Evolutionary conservation across 2,888 invertebrate genomes (phyloP).

Genomic region (Lasius platythorax): DNA sequence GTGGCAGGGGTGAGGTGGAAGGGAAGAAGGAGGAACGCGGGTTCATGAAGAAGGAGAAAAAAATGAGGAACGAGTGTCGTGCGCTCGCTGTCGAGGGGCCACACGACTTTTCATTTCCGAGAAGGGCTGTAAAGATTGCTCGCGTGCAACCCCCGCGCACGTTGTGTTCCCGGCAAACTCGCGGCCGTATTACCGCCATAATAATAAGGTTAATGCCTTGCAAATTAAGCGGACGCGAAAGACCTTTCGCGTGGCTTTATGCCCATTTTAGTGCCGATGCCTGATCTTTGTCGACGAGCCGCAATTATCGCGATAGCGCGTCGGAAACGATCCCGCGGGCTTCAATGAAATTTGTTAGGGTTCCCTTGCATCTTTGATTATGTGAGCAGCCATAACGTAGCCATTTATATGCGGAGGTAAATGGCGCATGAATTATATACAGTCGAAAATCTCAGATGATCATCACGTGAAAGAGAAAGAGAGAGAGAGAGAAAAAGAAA

Average conservation of each 20-base stretch:
- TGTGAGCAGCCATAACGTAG: not conserved
- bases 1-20: not conserved
- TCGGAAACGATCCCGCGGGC: constrained; percentile 44
- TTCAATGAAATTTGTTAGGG: not conserved
- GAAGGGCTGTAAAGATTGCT: constrained; percentile 75
- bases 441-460: not conserved
- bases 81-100: constrained; percentile 56
- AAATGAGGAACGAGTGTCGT: constrained; percentile 54
- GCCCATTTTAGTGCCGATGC: constrained; percentile 67
- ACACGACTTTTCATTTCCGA: constrained; percentile 73
- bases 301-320: constrained; percentile 60
- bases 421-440: not conserved
- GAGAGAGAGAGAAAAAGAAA: not conserved
- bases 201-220: constrained; percentile 75
- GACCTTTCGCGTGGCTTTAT: constrained; percentile 66
- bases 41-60: constrained; percentile 42
- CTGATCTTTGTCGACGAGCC: constrained; percentile 63
- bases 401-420: not conserved
- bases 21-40: constrained; percentile 1
- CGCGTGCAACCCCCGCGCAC: constrained; percentile 68
- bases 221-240: constrained; percentile 72
- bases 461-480: no score
- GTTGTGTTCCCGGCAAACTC: constrained; percentile 62
- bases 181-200: constrained; percentile 67
- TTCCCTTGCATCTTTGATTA: constrained; percentile 10